Evolutionary conservation across 53 echinoderm and acorn worm genomes (phyloP).

Genomic region (Henricia sp.): DNA sequence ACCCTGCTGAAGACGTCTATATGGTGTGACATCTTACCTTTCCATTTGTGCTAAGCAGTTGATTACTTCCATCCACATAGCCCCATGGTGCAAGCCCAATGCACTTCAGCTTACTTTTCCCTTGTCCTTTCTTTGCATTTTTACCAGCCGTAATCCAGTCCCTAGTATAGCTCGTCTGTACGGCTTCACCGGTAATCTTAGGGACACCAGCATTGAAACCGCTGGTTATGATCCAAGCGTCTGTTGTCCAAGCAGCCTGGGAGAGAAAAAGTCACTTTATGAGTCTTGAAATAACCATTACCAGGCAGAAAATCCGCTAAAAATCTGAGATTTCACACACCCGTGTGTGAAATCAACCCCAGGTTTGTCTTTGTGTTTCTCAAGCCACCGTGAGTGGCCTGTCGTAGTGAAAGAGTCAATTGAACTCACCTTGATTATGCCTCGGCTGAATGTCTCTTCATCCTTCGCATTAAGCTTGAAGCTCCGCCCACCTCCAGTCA

Average conservation of each 20-base stretch:
- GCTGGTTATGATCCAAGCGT: conserved; percentile 84
- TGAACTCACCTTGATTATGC: conserved; percentile 76
- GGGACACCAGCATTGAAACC: conserved; percentile 82
- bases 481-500: conserved; percentile 80
- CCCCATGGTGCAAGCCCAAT: conserved; percentile 88
- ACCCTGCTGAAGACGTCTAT: too few relatives aligned
- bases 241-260: conserved; percentile 79
- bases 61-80: conserved; percentile 76
- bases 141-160: conserved; percentile 63
- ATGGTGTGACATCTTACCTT: conserved; percentile 61
- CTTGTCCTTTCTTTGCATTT: conserved; percentile 6
- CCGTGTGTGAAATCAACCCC: not conserved
- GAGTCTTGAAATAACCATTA: too few relatives aligned
- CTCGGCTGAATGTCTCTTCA: conserved; percentile 85
- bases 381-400: too few relatives aligned
- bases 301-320: too few relatives aligned
- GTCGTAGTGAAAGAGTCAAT: too few relatives aligned
- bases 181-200: conserved; percentile 73
- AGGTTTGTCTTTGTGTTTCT: too few relatives aligned
- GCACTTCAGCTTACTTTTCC: conserved; percentile 59
- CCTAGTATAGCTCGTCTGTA: conserved; percentile 69
- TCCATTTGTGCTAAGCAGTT: conserved; percentile 69
- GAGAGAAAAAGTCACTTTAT: too few relatives aligned
- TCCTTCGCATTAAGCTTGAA: conserved; percentile 81
- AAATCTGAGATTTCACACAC: too few relatives aligned